Conservation (phyloP, 2,797 vertebrate genomes). For the Notolabrus celidotus region DNA sequence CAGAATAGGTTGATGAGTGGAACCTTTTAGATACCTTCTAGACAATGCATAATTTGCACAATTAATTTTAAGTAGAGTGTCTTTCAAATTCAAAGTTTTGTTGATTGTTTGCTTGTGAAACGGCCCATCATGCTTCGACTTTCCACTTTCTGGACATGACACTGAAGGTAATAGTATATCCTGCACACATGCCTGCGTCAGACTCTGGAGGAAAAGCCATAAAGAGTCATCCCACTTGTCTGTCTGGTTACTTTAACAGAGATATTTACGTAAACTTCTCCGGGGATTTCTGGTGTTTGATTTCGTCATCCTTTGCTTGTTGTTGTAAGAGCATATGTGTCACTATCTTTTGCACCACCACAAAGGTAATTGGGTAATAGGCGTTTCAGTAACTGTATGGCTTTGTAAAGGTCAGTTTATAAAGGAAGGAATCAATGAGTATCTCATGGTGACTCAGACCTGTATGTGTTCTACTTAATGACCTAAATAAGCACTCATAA, state of each 20-base stretch:
- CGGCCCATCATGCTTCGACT: background rate
- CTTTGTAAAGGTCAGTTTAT: conserved; percentile 3
- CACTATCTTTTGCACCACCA: background rate
- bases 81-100: background rate
- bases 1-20: background rate
- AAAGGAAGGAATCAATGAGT: background rate
- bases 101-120: background rate
- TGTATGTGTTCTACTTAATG: background rate
- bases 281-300: background rate
- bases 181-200: background rate
- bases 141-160: background rate
- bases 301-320: background rate
- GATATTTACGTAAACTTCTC: background rate
- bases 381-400: conserved; percentile 16
- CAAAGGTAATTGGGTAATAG: conserved; percentile 18
- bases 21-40: background rate
- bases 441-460: background rate
- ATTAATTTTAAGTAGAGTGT: background rate
- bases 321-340: background rate
- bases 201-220: background rate
- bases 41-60: background rate
- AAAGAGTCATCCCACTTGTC: background rate
- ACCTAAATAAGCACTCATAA: background rate
- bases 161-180: background rate
- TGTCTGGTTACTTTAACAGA: background rate